Percentiles rank a stretch among this genome's conserved stretches.
Evolutionary conservation across 2,797 vertebrate genomes (phyloP).

Genomic region (Clarias fuscus): DNA sequence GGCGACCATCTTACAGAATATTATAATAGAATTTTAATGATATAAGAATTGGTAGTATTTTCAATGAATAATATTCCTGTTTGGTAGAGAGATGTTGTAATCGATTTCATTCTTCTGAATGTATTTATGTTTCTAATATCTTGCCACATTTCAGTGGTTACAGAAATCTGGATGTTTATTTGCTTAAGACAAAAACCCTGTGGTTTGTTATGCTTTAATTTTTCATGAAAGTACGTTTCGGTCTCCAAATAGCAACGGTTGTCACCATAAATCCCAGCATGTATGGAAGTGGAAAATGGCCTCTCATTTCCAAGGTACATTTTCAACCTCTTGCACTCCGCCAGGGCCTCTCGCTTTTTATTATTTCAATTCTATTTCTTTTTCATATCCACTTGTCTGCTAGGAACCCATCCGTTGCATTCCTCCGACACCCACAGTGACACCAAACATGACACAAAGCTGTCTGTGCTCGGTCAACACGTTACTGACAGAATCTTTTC

Average conservation of each 20-base stretch:
- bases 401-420: constrained; percentile 41
- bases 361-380: constrained; percentile 9
- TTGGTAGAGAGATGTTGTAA: constrained; percentile 59
- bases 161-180: constrained; percentile 71
- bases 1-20: constrained; percentile 51
- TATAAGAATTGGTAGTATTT: constrained; percentile 55
- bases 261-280: constrained; percentile 73
- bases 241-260: constrained; percentile 71
- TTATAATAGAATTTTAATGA: constrained; percentile 56
- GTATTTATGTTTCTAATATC: constrained; percentile 69
- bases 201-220: constrained; percentile 74
- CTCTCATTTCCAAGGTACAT: constrained; percentile 59
- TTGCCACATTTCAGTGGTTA: constrained; percentile 71
- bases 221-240: constrained; percentile 63
- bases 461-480: neutral
- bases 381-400: constrained; percentile 36
- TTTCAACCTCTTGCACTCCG: constrained; percentile 53
- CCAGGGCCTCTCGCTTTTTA: constrained; percentile 31
- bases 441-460: constrained; percentile 43
- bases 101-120: constrained; percentile 71
- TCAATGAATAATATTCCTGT: constrained; percentile 54
- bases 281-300: constrained; percentile 67
- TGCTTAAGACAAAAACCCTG: constrained; percentile 68
- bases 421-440: constrained; percentile 26
- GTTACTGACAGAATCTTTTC: neutral